phyloP scores from a whole-genome alignment of 2,113 vertebrate species.

The Oryzias curvinotus region DNA sequence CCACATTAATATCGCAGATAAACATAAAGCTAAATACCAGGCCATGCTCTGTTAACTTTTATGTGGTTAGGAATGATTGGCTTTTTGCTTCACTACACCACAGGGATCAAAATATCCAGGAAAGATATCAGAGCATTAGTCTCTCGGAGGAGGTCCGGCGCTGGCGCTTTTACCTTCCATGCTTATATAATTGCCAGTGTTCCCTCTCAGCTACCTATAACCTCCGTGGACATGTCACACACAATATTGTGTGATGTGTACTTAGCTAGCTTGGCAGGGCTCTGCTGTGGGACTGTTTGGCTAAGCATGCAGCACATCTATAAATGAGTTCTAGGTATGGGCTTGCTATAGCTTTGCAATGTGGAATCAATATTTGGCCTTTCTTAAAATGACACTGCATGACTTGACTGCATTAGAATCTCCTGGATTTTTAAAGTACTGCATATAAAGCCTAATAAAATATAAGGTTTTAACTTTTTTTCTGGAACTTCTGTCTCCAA shows the following conservation, averaged over 20 bases:
- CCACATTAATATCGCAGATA: constrained; percentile 75
- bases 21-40: constrained; percentile 81
- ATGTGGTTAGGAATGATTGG: constrained; percentile 78
- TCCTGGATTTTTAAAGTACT: constrained; percentile 14
- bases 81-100: constrained; percentile 74
- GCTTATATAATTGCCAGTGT: constrained; percentile 65
- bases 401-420: constrained; percentile 18
- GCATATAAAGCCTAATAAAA: constrained; percentile 1
- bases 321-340: constrained; percentile 30
- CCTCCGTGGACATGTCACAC: constrained; percentile 54
- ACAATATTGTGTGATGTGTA: constrained; percentile 60
- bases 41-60: constrained; percentile 79
- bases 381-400: constrained; percentile 26
- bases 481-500: background rate
- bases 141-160: constrained; percentile 54
- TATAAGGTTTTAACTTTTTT: background rate
- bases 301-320: constrained; percentile 25
- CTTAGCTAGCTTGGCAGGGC: constrained; percentile 48
- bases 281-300: constrained; percentile 53
- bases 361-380: constrained; percentile 26
- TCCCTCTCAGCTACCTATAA: constrained; percentile 51
- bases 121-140: constrained; percentile 51
- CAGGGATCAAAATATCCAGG: constrained; percentile 69
- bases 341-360: constrained; percentile 22
- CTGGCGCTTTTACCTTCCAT: constrained; percentile 57